Percentiles rank a stretch among this genome's conserved stretches.
phyloP scores from a whole-genome alignment of 2,797 vertebrate genomes.

The Anas georgica region DNA sequence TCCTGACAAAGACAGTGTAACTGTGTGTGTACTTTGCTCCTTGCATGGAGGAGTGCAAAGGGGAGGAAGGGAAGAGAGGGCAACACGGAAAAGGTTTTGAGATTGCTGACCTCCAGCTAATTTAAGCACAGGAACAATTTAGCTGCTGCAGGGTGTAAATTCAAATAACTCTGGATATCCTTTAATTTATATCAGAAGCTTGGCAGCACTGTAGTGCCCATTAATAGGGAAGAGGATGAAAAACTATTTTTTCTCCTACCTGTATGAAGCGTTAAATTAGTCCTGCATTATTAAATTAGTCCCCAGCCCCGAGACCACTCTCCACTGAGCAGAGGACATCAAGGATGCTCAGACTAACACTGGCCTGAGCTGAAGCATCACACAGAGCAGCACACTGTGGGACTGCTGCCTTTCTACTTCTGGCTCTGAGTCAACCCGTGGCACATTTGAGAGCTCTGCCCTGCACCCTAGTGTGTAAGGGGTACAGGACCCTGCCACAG shows the following conservation, averaged over 20 bases:
- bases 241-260: background rate
- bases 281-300: background rate
- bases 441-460: background rate
- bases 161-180: background rate
- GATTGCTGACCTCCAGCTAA: background rate
- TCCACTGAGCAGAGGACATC: background rate
- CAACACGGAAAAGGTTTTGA: background rate
- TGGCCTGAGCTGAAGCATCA: background rate
- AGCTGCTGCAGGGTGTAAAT: background rate
- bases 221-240: background rate
- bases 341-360: background rate
- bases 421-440: background rate
- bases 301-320: background rate
- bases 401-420: background rate
- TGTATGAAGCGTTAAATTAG: background rate
- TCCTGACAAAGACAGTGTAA: background rate
- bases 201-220: background rate
- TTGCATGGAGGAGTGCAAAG: background rate
- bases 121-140: background rate
- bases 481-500: background rate
- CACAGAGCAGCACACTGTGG: background rate
- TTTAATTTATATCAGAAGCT: background rate
- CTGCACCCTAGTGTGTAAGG: background rate
- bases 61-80: background rate
- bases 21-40: background rate